These are phyloP conservation scores for Corvus cornix DNA, from an alignment of 2,113 vertebrate species.

Conservation along the genomic window DNA sequence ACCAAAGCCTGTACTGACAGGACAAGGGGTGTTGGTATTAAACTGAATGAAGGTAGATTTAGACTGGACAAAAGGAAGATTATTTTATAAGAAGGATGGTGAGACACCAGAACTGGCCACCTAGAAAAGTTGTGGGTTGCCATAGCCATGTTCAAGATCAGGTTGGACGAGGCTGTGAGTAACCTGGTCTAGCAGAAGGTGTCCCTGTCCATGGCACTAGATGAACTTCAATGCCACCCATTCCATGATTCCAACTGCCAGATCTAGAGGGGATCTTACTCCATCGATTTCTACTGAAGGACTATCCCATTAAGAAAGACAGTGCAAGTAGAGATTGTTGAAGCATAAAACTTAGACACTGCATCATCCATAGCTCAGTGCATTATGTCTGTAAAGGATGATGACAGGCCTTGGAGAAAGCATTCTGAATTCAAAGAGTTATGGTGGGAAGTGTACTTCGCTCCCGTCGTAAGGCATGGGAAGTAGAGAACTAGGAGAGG, in stretches of 20 bases:
- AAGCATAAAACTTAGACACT: background rate
- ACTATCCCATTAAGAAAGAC: background rate
- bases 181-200: background rate
- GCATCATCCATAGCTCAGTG: background rate
- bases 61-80: background rate
- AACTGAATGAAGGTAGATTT: background rate
- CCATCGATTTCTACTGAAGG: background rate
- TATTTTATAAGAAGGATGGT: background rate
- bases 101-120: background rate
- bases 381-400: background rate
- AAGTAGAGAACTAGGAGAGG: background rate
- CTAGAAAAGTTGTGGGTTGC: background rate
- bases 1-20: background rate
- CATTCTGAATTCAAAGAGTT: background rate
- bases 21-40: background rate
- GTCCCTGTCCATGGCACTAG: background rate
- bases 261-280: background rate
- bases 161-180: background rate
- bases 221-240: background rate
- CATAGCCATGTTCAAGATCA: background rate
- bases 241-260: background rate
- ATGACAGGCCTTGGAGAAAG: background rate
- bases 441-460: background rate
- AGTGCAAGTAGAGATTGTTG: background rate
- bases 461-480: background rate